phyloP scores from a whole-genome alignment of 2,888 invertebrate genomes.

The Neuroscelio doddi region DNA sequence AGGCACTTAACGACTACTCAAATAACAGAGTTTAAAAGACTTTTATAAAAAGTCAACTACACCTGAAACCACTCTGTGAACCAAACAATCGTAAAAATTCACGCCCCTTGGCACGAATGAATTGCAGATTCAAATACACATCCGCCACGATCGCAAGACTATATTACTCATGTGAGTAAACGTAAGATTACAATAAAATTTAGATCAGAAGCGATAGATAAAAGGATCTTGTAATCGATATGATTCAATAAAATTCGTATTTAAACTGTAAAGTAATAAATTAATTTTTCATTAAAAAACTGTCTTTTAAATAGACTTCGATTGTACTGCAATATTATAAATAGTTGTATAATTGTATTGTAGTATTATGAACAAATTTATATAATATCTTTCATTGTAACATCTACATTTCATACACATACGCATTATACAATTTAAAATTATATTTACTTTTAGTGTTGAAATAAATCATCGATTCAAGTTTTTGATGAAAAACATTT shows the following conservation, averaged over 20 bases:
- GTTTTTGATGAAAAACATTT: too few species aligned
- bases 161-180: slow-evolving; percentile 14
- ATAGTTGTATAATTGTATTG: too few species aligned
- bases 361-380: too few species aligned
- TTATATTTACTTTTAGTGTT: too few species aligned
- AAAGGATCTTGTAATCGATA: slow-evolving; percentile 1
- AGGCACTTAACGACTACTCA: slow-evolving; percentile 41
- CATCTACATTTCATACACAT: too few species aligned
- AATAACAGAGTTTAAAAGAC: slow-evolving; percentile 38
- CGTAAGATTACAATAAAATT: slow-evolving; percentile 23
- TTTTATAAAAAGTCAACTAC: slow-evolving; percentile 37
- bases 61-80: slow-evolving; percentile 32
- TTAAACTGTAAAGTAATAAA: too few species aligned
- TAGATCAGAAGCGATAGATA: slow-evolving; percentile 34
- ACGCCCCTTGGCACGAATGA: slow-evolving; percentile 49
- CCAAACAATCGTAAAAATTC: slow-evolving; percentile 46
- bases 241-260: neutral
- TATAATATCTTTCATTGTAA: too few species aligned
- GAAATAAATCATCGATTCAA: too few species aligned
- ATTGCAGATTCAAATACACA: slow-evolving; percentile 47
- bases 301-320: neutral
- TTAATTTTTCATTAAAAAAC: neutral
- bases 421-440: too few species aligned
- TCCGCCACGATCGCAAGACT: slow-evolving; percentile 32
- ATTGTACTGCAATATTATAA: neutral